Base-by-base conservation (phyloP, 2,797 vertebrate species). In the Argyrosomus regius region DNA sequence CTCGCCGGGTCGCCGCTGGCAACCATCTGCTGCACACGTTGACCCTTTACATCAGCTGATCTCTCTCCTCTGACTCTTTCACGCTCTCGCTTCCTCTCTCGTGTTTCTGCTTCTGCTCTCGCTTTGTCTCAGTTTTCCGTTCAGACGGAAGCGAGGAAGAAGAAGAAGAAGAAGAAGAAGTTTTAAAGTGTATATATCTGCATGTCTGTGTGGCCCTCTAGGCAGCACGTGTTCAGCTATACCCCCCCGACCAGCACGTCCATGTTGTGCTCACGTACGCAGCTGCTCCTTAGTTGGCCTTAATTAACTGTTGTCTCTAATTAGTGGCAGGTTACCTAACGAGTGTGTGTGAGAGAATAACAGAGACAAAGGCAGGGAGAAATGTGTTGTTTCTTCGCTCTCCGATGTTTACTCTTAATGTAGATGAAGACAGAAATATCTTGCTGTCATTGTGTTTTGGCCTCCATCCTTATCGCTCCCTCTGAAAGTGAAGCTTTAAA, bases 271-370 rank as follows among this genome's bases (percentile, higher is more conserved):
- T 65, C n/a, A 75, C 71, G 14, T 4, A 17, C 58, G 74, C 81
- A 91, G 80, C 82, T 91, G 87, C 81, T 83, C 66, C 66, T 82
- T 75, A 72, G 64, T 73, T 85, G 52, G 73, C 74, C 78, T 77
- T 89, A 86, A 93, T 90, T 87, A 84, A 88, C 71, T 5, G 24
- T 72, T 39, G 80, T 53, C 56, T 82, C 70, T 89, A 90, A 93
- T 91, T 90, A 89, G 85, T 80, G 53, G 43, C 85, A 83, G 60
- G 81, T 86, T 86, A 77, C 80, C 48, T 78, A 54, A 75, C 11
- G 16, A 64, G 18, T 49, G 49, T 50, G 45, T 68, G 49, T 28
- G 54, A 13, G 31, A 39, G 57, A 41, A 12, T 9, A 12, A 41
- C 8, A 11, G 41, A 43, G 43, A 45, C 12, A 45, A 14, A 45